Conservation (phyloP, 2,888 invertebrate species). For the Plebejus anna region DNA sequence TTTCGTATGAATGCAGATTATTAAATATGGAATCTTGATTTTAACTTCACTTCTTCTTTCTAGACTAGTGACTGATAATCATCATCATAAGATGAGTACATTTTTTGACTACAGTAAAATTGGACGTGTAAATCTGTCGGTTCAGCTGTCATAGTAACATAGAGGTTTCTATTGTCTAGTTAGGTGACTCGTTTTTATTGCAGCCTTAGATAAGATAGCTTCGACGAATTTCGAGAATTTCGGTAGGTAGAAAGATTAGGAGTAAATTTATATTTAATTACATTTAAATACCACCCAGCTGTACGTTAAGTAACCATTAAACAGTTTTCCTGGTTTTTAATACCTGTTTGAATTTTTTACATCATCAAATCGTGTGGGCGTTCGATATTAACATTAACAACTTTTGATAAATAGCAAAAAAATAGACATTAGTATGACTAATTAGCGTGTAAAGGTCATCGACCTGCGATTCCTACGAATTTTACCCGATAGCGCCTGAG, state of each 20-base stretch:
- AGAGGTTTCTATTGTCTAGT: constrained; percentile 10
- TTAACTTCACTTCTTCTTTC: too few relatives aligned
- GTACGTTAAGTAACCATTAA: background rate
- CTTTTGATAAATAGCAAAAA: constrained; percentile 27
- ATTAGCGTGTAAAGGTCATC: constrained; percentile 5
- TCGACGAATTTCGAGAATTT: constrained; percentile 7
- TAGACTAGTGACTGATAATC: background rate
- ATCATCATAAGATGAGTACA: background rate
- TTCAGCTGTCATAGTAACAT: background rate
- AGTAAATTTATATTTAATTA: constrained; percentile 1
- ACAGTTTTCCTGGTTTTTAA: background rate
- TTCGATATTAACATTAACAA: constrained; percentile 18
- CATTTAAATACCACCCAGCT: constrained; percentile 10
- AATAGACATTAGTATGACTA: constrained; percentile 26
- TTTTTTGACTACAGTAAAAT: background rate
- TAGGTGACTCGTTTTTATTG: background rate
- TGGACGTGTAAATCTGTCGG: background rate
- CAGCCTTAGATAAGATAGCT: constrained; percentile 6
- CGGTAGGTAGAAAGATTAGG: constrained; percentile 7
- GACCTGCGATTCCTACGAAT: background rate
- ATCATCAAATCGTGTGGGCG: constrained; percentile 15
- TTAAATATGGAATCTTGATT: too few relatives aligned
- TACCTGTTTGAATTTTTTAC: constrained; percentile 16
- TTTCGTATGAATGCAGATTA: too few relatives aligned
- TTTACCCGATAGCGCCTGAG: background rate